Conservation (phyloP, 2,888 invertebrate genomes). For the Leucophenga montana region DNA sequence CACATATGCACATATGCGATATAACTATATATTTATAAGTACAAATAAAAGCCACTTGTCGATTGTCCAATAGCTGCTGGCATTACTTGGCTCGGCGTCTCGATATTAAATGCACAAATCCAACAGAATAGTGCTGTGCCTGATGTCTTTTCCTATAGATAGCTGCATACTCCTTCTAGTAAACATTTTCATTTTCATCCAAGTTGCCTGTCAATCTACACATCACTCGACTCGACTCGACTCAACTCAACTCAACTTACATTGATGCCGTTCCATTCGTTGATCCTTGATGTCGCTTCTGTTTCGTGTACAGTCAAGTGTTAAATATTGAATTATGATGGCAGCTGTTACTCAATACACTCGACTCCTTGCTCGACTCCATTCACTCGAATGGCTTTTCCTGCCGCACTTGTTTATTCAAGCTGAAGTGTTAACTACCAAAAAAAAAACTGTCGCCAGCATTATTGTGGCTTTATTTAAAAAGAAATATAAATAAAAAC, state of each 20-base stretch:
- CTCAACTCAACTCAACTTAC: too few species aligned
- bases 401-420: neutral
- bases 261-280: too few species aligned
- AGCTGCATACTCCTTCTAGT: constrained; percentile 51
- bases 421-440: constrained; percentile 17
- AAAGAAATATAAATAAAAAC: too few species aligned
- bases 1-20: too few species aligned
- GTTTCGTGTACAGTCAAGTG: constrained; percentile 62
- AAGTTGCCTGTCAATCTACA: constrained; percentile 49
- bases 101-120: too few species aligned
- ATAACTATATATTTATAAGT: too few species aligned
- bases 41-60: too few species aligned
- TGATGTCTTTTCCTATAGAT: constrained; percentile 34
- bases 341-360: constrained; percentile 60
- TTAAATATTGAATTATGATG: constrained; percentile 66
- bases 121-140: constrained; percentile 3
- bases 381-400: neutral
- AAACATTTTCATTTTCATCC: constrained; percentile 58
- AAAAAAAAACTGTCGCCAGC: neutral
- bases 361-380: neutral
- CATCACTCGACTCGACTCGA: too few species aligned
- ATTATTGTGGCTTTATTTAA: neutral
- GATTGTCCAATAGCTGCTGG: neutral
- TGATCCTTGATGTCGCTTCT: constrained; percentile 30
- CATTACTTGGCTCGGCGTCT: neutral